phyloP scores from a whole-genome alignment of 2,888 invertebrate species.

The Hanleya hanleyi region DNA sequence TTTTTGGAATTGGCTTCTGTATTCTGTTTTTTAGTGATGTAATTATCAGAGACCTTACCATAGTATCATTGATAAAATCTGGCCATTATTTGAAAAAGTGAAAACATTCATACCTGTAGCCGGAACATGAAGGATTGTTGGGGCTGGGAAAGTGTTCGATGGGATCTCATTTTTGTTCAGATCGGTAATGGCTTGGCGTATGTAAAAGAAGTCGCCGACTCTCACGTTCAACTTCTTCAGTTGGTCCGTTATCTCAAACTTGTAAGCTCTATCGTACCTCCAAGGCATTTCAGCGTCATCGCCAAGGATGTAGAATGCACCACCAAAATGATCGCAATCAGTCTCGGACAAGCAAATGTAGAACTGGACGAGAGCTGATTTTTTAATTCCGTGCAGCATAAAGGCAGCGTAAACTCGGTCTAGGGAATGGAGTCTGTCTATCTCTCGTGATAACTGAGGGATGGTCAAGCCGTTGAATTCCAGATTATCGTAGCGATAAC shows the following conservation, averaged over 20 bases:
- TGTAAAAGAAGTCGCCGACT: conserved; percentile 26
- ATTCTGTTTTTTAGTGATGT: too few relatives aligned
- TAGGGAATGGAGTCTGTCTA: neutral
- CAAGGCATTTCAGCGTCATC: conserved; percentile 39
- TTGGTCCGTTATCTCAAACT: conserved; percentile 37
- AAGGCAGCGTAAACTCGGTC: conserved; percentile 23
- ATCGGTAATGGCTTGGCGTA: conserved; percentile 22
- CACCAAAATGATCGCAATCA: conserved; percentile 20
- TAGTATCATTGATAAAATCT: too few relatives aligned
- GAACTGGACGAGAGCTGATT: conserved; percentile 22
- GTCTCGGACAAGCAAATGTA: conserved; percentile 1
- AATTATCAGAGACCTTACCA: too few relatives aligned
- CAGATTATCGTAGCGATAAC: conserved; percentile 26
- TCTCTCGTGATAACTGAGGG: conserved; percentile 22
- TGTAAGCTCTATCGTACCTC: conserved; percentile 38
- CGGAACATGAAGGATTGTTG: neutral
- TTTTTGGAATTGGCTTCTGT: too few relatives aligned
- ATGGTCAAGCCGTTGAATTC: conserved; percentile 28
- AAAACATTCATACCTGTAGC: neutral
- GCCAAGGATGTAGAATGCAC: conserved; percentile 36
- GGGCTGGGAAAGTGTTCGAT: conserved; percentile 12
- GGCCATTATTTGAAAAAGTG: too few relatives aligned
- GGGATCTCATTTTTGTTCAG: conserved; percentile 17
- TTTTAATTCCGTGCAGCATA: conserved; percentile 20
- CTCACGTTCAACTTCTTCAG: conserved; percentile 24